Evolutionary conservation across 1,140 invertebrate genomes (phyloP), one percentile per base, ranked within the genome.

Genomic region (Mycetomoellerius zeteki): DNA sequence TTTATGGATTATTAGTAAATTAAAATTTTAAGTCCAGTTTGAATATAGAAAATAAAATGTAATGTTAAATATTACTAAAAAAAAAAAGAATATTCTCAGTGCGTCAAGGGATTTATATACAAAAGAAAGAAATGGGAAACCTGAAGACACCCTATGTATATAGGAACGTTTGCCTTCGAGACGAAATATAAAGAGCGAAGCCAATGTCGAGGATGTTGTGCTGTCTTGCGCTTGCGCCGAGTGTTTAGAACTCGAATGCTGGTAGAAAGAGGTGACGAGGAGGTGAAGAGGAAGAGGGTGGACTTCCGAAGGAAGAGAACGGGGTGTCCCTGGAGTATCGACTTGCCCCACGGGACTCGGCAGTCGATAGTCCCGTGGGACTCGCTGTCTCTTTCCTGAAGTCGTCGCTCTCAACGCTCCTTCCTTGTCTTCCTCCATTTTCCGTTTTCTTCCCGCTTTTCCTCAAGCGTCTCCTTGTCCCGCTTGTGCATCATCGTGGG

Each of bases 311-410:
- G 87, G 81, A 89, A 65, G 86, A 90, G 88, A 89, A 93, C 65
- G 73, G 81, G 89, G 92, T 95, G 94, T 94, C 94, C 92, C 92
- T 91, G 94, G 94, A 95, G 94, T 95, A 95, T 95, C 94, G 94
- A 95, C 94, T 94, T 92, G 94, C 94, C 94, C 94, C 95, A 92
- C 94, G 94, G 94, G 95, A 95, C 94, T 93, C 92, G 91, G 93
- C 93, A 95, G 94, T 95, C 94, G 94, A 95, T 95, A 95, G 94
- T 95, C 95, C 94, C 94, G 91, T 89, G 95, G 94, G 94, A 95
- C 93, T 94, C 93, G 81, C 86, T 80, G 60, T 93, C 91, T 93
- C 92, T 90, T 90, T 93, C 76, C 89, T 78, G 69, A 86, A 90
- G 86, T 84, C 69, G 24, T n/a, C 65, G 67, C 24, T 52, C 73